A percentile compares a stretch with the other conserved stretches of the same genome.
These are phyloP conservation scores for Parnassius mnemosyne DNA, from an alignment of 2,888 invertebrate species.

Conservation along the genomic window DNA sequence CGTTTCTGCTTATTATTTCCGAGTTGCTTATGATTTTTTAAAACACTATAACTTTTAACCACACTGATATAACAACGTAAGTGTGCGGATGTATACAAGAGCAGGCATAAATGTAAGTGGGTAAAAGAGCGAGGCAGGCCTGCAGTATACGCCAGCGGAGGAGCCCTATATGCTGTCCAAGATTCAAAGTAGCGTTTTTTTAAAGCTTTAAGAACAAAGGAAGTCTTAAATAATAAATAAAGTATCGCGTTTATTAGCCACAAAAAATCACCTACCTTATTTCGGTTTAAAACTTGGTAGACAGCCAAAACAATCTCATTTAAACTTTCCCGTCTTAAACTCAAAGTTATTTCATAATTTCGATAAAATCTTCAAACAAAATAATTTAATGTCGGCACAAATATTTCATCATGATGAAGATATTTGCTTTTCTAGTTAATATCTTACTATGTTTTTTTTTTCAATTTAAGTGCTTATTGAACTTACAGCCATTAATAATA, in stretches of 20 bases:
- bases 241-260: neutral
- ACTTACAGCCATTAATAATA: neutral
- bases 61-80: too few species aligned
- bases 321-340: slow-evolving; percentile 20
- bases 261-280: slow-evolving; percentile 5
- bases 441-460: slow-evolving; percentile 5
- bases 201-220: too few species aligned
- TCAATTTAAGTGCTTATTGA: neutral
- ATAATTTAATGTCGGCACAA: slow-evolving; percentile 10
- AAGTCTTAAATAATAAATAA: too few species aligned
- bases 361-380: slow-evolving; percentile 23
- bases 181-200: too few species aligned
- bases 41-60: too few species aligned
- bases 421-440: neutral
- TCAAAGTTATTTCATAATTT: slow-evolving; percentile 22
- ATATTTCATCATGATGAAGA: slow-evolving; percentile 1
- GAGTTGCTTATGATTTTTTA: too few species aligned
- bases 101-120: too few species aligned
- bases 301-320: slow-evolving; percentile 23
- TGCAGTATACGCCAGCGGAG: too few species aligned
- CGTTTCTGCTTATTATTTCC: too few species aligned
- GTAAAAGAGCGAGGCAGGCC: too few species aligned
- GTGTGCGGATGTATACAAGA: too few species aligned
- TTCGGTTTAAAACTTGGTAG: slow-evolving; percentile 12
- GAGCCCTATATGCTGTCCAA: too few species aligned